A percentile compares a stretch with the other conserved stretches of the same genome.
Evolutionary conservation across 2,113 vertebrate species (phyloP).

Genomic region (Falcunculus frontatus): DNA sequence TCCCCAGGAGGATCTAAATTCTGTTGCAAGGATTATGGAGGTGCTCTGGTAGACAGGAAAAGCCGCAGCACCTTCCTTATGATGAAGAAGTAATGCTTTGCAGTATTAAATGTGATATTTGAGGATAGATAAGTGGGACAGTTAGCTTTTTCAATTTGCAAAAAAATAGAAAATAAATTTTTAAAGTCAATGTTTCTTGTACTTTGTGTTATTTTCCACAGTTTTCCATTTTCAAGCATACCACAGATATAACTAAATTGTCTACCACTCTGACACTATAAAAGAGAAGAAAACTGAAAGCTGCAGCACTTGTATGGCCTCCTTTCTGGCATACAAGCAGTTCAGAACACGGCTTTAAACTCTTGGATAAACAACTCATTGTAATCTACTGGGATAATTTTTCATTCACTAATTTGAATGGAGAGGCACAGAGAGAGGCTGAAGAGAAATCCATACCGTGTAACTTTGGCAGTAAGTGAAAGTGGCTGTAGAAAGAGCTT

Average conservation of each 20-base stretch:
- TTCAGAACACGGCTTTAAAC: neutral
- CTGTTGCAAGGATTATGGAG: neutral
- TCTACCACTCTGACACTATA: neutral
- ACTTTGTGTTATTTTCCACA: neutral
- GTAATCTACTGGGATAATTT: neutral
- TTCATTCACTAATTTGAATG: neutral
- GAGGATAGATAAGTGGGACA: neutral
- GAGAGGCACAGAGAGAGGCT: accelerated
- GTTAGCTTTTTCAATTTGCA: neutral
- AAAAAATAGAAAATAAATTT: neutral
- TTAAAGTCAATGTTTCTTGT: neutral
- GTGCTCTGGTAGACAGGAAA: neutral
- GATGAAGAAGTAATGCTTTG: neutral
- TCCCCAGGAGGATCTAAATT: neutral
- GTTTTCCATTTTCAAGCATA: neutral
- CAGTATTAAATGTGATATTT: neutral
- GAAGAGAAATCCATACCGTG: neutral
- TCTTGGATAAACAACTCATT: neutral
- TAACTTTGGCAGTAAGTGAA: neutral
- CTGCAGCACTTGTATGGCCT: neutral
- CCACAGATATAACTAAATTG: neutral
- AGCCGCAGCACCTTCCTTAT: neutral
- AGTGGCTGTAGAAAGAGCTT: neutral
- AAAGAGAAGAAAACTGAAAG: neutral
- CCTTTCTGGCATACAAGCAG: neutral